Evolutionary conservation across 2,113 vertebrate genomes (phyloP), one percentile per base, ranked within the genome.

Genomic region (Syngnathus floridae): DNA sequence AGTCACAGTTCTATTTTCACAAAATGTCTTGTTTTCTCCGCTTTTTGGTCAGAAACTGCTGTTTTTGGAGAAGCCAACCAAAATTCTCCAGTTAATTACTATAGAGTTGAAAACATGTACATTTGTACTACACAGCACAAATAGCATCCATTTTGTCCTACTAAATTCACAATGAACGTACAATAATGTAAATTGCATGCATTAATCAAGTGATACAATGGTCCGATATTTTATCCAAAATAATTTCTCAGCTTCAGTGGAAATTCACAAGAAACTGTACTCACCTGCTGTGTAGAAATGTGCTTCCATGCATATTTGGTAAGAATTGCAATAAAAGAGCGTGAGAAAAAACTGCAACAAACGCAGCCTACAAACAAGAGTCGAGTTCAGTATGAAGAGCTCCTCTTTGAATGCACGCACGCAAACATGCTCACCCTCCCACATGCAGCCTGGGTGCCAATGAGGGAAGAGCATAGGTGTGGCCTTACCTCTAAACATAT

Each of bases 391-490:
- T 40, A 26, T 61, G 38, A 43, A 41, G 59, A 16, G 40, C 59
- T 61, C n/a, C 58, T 60, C 59, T 26, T 43, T 61, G 40, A 61
- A 61, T 26, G 59, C 59, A 61, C 16, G 40, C 58, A 60, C 21
- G 13, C 40, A 61, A 3, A 16, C 40, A 38, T 9, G 7, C n/a
- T 43, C 16, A 13, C 6, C 14, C 40, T 40, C 43, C 40, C 40
- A 26, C 40, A 61, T 43, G 59, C 59, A 43, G 38, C 40, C 59
- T 26, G 40, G 43, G 59, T 26, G 59, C 59, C 59, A 61, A 61
- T 61, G 37, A 61, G 59, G 12, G 59, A 41, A 43, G n/a, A 61
- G 59, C 59, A 61, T 35, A 43, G 59, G 59, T 61, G 59, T 61
- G 59, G 59, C 40, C 21, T 40, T 38, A 61, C 59, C 59, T 61